Percentiles rank a stretch among this genome's conserved stretches.
phyloP scores from a whole-genome alignment of 1,140 invertebrate species.

The Caenorhabditis inopinata region DNA sequence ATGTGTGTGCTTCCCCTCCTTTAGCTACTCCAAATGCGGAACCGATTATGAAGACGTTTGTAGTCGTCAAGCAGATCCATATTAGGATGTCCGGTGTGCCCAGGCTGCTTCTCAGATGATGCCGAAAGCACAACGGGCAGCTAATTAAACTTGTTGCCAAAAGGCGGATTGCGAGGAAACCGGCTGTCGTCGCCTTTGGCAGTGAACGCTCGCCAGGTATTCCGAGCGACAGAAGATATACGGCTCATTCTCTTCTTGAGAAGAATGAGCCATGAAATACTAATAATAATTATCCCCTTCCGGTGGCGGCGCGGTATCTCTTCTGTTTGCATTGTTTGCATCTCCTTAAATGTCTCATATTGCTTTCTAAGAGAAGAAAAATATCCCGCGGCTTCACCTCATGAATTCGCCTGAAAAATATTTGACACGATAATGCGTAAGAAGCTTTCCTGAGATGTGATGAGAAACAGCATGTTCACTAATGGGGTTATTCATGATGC shows the following conservation, averaged over 20 bases:
- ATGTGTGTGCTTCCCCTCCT: not conserved
- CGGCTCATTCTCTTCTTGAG: not conserved
- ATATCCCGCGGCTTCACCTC: too few species aligned
- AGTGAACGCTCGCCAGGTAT: too few species aligned
- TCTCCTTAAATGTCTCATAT: constrained; percentile 4
- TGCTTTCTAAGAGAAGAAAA: not conserved
- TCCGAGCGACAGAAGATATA: constrained; percentile 23
- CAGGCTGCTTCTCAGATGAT: not conserved
- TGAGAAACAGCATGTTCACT: too few species aligned
- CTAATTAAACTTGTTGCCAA: constrained; percentile 25
- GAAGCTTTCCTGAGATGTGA: too few species aligned
- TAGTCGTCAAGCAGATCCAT: not conserved
- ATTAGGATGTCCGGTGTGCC: constrained; percentile 24
- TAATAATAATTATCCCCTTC: constrained; percentile 28
- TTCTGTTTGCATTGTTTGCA: constrained; percentile 5
- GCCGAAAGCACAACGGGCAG: not conserved
- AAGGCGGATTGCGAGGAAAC: not conserved
- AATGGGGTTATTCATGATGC: too few species aligned
- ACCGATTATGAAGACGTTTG: constrained; percentile 29
- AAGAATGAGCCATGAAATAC: not conserved
- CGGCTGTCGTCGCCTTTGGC: not conserved
- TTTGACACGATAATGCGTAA: too few species aligned
- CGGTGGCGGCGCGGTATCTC: not conserved
- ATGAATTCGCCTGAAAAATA: too few species aligned
- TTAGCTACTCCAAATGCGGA: not conserved